Base-by-base conservation (phyloP, 2,888 invertebrate species). In the Melanargia galathea region DNA sequence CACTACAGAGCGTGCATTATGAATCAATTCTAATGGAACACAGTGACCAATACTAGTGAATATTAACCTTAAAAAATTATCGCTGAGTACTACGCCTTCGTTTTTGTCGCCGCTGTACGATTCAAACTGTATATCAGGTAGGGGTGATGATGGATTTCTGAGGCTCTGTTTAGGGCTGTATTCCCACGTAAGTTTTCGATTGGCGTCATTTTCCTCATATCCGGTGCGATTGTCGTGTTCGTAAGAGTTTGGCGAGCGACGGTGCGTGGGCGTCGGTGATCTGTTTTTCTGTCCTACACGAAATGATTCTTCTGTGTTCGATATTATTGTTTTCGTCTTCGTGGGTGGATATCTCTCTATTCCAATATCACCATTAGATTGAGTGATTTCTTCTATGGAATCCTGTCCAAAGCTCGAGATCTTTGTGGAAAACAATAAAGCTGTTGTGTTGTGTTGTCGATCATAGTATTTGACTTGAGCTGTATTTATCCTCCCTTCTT, bases 41-140 rank as follows among this genome's bases (percentile, higher is more conserved):
- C 54, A 72, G 80, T 77, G 76, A 79, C 76, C 65, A 72, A 75
- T 75, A 79, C 77, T 73, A 79, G 72, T 78, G 73, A 74, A 84
- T 87, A 90, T 81, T 92, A 92, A 92, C 92, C 92, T 92, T 85
- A 92, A 80, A 75, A 84, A 91, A 64, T 92, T 90, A 77, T 92
- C 92, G 78, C 78, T 88, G 84, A 86, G 84, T 62, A 77, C 66
- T 30, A 73, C 63, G 33, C 77, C 79, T 74, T 79, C 84, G 73
- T 80, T 81, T 73, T 82, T 81, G 63, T 87, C 85, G 69, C 84
- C 84, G 63, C 93, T 93, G 75, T 87, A 92, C 67, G 93, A 92
- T 78, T 93, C 92, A 77, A 92, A 92, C 75, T 92, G 86, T 75
- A 92, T 90, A 75, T 90, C 89, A 56, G 90, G 88, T 66, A 83